Evolutionary conservation across 2,113 vertebrate genomes (phyloP), one percentile per base, ranked within the genome.

Genomic region (Cathartes aura): DNA sequence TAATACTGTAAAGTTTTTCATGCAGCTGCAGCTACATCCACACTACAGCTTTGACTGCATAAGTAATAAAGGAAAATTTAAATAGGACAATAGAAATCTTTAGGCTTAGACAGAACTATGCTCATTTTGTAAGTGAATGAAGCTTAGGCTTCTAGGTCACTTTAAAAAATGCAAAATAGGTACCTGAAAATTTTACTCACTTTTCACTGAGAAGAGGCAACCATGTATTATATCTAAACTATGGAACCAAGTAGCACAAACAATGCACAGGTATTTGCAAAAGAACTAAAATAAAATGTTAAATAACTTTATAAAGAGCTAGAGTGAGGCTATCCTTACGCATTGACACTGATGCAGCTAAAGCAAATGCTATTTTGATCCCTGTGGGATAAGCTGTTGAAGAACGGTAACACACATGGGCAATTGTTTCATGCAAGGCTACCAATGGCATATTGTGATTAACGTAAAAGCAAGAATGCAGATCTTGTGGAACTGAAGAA

Each of bases 401-500:
- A 18, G 56, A 88, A 80, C 0, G 0, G n/a, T 72, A 89, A 80
- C 62, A 67, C 40, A 74, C 52, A 36, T 0, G 4, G 45, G 64
- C 59, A 73, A 55, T 50, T 92, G 63, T 93, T 95, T 70, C 72
- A 84, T 9, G 52, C 0, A 9, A 81, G 36, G 40, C 59, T 47
- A 84, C 72, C 58, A 89, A 70, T 26, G 40, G 45, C 42, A 81
- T 40, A 68, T 11, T 76, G 63, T 56, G 48, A 83, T 89, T 73
- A 60, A 83, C 67, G 91, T 93, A 48, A 73, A 93, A 89, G 71
- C 67, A 89, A 76, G 79, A 89, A 93, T 68, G 67, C n/a, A 89
- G 72, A 80, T 80, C 66, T 72, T 55, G n/a, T 48, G 59, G 62
- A 89, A 83, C 63, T 64, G 62, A 73, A 86, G 58, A 82, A 93